Evolutionary conservation across 2,888 invertebrate species (phyloP), one percentile per base, ranked within the genome.

Genomic region (Crioceris asparagi): DNA sequence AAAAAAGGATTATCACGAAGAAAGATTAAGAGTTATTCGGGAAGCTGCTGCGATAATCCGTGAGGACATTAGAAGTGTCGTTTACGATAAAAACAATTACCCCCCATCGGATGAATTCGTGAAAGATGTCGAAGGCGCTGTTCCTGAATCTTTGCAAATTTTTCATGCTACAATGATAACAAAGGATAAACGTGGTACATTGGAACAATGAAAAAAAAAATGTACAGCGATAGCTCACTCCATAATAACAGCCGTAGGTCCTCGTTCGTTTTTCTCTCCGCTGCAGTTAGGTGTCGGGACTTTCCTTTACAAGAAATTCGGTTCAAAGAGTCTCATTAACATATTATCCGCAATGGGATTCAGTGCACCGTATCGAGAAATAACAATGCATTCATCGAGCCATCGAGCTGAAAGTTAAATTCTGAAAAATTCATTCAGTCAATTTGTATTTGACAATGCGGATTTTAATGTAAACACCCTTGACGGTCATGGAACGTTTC

Each of bases 31-130:
- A n/a, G n/a, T n/a, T n/a, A n/a, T n/a, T n/a, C n/a, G n/a, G n/a
- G n/a, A n/a, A n/a, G n/a, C n/a, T n/a, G n/a, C n/a, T n/a, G n/a
- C n/a, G n/a, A n/a, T n/a, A n/a, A n/a, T n/a, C n/a, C n/a, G n/a
- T n/a, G n/a, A n/a, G n/a, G n/a, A n/a, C n/a, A n/a, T n/a, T n/a
- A n/a, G n/a, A n/a, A n/a, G n/a, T n/a, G n/a, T n/a, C n/a, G n/a
- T n/a, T n/a, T n/a, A n/a, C n/a, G n/a, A n/a, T n/a, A n/a, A 21
- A 35, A 38, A 38, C 34, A 32, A 41, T 40, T 32, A 40, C 36
- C 15, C 32, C 25, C 29, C 29, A 6, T 29, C 29, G 29, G 29
- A 29, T 29, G 29, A 6, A 29, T 29, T 29, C 11, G 29, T 29
- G 11, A 6, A 11, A 29, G 29, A 29, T 11, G 29, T 29, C 7